Conservation (phyloP, 2,113 vertebrate genomes). For the Notothenia coriiceps region DNA sequence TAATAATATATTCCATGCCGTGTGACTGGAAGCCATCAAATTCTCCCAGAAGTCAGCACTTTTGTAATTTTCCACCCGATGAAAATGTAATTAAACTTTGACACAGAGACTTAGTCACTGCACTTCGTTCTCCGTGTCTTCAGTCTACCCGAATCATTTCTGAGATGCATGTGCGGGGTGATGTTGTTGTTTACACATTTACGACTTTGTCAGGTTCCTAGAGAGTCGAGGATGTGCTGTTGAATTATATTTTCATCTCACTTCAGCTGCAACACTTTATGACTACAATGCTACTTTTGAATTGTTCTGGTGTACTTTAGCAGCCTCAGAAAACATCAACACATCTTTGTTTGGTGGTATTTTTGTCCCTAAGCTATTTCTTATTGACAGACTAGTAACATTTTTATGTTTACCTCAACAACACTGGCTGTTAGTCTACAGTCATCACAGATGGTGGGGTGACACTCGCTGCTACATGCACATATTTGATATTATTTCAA, state of each 20-base stretch:
- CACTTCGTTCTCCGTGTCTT: conserved; percentile 16
- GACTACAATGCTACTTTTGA: conserved; percentile 1
- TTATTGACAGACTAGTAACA: conserved; percentile 14
- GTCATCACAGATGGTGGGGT: conserved; percentile 25
- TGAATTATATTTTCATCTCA: conserved; percentile 37
- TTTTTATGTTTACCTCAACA: conserved; percentile 12
- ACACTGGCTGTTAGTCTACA: conserved; percentile 17
- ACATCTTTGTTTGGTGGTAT: conserved; percentile 16
- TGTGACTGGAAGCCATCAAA: conserved; percentile 74
- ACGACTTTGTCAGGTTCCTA: conserved; percentile 38
- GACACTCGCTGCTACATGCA: conserved; percentile 14
- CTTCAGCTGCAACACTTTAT: conserved; percentile 17
- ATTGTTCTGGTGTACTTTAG: conserved; percentile 19
- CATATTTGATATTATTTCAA: conserved; percentile 13
- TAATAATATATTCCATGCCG: conserved; percentile 75
- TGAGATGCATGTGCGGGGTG: conserved; percentile 27
- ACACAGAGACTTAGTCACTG: conserved; percentile 59
- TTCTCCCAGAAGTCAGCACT: conserved; percentile 76
- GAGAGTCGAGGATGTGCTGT: conserved; percentile 29
- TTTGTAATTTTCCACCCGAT: conserved; percentile 72
- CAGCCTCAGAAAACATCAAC: conserved; percentile 10
- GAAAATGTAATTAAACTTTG: conserved; percentile 75
- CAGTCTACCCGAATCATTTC: conserved; percentile 10
- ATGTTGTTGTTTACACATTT: conserved; percentile 49
- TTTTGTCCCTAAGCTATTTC: background rate